Conservation (phyloP, 2,797 vertebrate genomes). For the Pelobates cultripes region DNA sequence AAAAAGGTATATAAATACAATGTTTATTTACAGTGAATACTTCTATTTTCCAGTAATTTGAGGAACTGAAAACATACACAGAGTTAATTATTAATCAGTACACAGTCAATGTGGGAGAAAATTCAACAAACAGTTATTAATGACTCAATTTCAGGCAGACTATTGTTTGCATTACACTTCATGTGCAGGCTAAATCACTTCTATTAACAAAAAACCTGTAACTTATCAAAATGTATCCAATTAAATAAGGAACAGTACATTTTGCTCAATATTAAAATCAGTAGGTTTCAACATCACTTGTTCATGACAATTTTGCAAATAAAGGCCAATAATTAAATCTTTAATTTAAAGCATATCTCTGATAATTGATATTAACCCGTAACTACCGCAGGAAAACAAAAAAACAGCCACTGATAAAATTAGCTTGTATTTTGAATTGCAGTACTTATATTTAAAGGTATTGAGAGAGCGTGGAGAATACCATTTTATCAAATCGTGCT, state of each 20-base stretch:
- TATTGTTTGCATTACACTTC: constrained; percentile 29
- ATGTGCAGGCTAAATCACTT: constrained; percentile 16
- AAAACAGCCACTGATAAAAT: too few species aligned
- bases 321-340: not conserved
- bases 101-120: constrained; percentile 43
- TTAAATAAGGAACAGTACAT: constrained; percentile 28
- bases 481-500: too few species aligned
- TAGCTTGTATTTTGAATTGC: too few species aligned
- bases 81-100: constrained; percentile 51
- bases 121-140: constrained; percentile 53
- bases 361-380: not conserved
- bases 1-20: not conserved
- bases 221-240: constrained; percentile 38
- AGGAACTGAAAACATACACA: constrained; percentile 36
- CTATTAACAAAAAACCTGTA: constrained; percentile 26
- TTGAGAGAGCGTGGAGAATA: too few species aligned
- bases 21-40: constrained; percentile 17
- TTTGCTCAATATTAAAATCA: not conserved
- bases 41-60: constrained; percentile 24
- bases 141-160: constrained; percentile 50
- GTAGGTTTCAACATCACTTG: constrained; percentile 4
- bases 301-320: constrained; percentile 13
- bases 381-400: too few species aligned
- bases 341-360: not conserved
- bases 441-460: too few species aligned